Conservation (phyloP, 2,888 invertebrate genomes). For the Rhagonycha fulva region DNA sequence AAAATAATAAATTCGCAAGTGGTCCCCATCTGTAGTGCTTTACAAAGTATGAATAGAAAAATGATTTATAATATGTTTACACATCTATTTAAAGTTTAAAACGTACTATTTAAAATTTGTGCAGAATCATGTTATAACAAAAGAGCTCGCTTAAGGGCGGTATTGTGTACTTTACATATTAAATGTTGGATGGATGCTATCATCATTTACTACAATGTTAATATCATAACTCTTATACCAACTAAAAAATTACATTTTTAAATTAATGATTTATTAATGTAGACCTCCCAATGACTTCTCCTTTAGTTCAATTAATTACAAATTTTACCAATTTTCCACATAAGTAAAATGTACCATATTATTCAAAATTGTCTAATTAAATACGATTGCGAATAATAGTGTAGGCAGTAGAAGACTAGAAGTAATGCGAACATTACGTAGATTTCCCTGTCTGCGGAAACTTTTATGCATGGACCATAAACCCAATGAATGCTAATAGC, state of each 20-base stretch:
- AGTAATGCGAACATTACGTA: conserved; percentile 42
- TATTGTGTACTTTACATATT: conserved; percentile 21
- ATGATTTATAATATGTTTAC: conserved; percentile 47
- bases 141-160: conserved; percentile 19
- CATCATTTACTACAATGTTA: not conserved
- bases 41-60: conserved; percentile 32
- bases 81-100: conserved; percentile 48
- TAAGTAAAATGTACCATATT: not conserved
- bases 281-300: not conserved
- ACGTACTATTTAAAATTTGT: conserved; percentile 41
- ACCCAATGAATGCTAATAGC: conserved; percentile 66
- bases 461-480: conserved; percentile 64
- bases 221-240: not conserved
- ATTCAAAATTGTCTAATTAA: not conserved
- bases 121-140: conserved; percentile 40
- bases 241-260: not conserved
- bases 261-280: not conserved
- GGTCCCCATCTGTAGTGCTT: conserved; percentile 11
- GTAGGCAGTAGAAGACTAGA: conserved; percentile 22
- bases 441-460: conserved; percentile 55
- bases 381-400: conserved; percentile 20
- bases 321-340: not conserved
- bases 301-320: not conserved
- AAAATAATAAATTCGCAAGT: conserved; percentile 28
- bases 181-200: conserved; percentile 13